A percentile compares a stretch with the other conserved stretches of the same genome.
These are phyloP conservation scores for Stenolophus ochropezus DNA, from an alignment of 2,888 invertebrate genomes.

Conservation along the genomic window DNA sequence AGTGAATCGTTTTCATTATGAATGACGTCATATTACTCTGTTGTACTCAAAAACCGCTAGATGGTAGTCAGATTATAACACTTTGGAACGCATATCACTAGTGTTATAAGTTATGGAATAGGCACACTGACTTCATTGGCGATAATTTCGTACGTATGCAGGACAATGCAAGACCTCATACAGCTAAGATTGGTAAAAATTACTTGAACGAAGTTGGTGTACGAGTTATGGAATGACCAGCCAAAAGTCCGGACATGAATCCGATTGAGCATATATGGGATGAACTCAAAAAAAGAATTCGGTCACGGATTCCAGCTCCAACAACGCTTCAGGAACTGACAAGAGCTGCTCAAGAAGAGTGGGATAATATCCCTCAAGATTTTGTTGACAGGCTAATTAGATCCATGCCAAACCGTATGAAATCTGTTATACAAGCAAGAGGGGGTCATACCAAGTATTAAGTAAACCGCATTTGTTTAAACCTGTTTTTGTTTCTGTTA, in stretches of 20 bases:
- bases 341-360: constrained; percentile 59
- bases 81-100: too few relatives aligned
- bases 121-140: constrained; percentile 39
- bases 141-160: too few relatives aligned
- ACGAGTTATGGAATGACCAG: constrained; percentile 62
- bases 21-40: too few relatives aligned
- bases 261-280: constrained; percentile 64
- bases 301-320: constrained; percentile 21
- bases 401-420: constrained; percentile 61
- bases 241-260: constrained; percentile 65
- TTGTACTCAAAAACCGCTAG: too few relatives aligned
- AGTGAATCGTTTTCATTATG: too few relatives aligned
- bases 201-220: constrained; percentile 50
- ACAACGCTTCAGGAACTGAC: constrained; percentile 52
- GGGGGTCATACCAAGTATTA: constrained; percentile 61
- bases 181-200: constrained; percentile 48
- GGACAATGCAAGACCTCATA: constrained; percentile 57
- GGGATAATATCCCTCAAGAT: constrained; percentile 61
- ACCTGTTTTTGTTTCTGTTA: neutral
- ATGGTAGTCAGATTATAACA: too few relatives aligned
- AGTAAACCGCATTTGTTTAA: neutral
- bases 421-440: constrained; percentile 61
- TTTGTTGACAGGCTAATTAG: constrained; percentile 57
- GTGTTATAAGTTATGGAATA: too few relatives aligned
- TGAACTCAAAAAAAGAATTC: constrained; percentile 60